phyloP scores from a whole-genome alignment of 2,113 vertebrate species.

The Bubo scandiacus region DNA sequence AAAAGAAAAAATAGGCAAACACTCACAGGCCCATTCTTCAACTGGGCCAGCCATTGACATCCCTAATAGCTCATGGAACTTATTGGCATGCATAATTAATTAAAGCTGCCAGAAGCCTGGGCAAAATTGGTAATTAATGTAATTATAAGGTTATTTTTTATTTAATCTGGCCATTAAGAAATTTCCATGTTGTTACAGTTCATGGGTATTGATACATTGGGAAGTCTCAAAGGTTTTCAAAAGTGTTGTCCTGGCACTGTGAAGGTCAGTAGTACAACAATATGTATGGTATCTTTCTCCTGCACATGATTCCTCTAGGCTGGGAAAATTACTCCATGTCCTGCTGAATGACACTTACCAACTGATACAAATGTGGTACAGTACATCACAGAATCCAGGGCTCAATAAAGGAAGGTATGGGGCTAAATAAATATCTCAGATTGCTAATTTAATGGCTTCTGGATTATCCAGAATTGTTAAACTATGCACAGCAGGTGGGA shows the following conservation, averaged over 20 bases:
- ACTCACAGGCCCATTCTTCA: background rate
- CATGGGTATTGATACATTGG: background rate
- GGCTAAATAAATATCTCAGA: background rate
- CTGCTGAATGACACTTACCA: background rate
- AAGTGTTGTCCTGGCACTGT: background rate
- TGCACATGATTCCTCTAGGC: background rate
- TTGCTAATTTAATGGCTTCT: background rate
- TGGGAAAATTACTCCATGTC: background rate
- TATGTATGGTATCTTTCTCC: background rate
- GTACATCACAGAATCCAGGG: background rate
- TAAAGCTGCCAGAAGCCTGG: background rate
- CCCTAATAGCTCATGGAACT: background rate
- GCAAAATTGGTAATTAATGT: background rate
- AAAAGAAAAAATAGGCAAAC: background rate
- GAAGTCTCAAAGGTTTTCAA: background rate
- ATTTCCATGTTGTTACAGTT: background rate
- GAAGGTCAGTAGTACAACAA: background rate
- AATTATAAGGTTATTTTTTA: background rate
- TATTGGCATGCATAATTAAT: background rate
- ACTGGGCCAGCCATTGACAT: background rate
- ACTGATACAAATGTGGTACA: background rate
- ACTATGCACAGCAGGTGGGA: background rate
- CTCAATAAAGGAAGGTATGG: background rate
- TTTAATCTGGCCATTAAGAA: background rate
- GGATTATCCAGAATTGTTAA: background rate